Percentiles rank a stretch among this genome's conserved stretches.
Conservation (phyloP, 2,888 invertebrate species). For the Dusona sp. region DNA sequence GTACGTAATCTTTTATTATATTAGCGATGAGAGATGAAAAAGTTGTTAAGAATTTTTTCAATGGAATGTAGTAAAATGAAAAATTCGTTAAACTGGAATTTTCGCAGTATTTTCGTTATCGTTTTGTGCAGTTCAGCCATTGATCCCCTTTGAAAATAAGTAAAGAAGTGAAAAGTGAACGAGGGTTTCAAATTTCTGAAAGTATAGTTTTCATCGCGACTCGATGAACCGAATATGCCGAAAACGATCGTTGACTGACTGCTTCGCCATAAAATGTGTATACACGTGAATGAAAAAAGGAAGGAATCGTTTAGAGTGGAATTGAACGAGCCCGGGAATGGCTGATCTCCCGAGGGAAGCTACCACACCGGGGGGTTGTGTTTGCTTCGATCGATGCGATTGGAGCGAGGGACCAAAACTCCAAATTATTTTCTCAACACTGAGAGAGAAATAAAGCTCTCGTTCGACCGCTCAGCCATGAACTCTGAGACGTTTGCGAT, state of each 20-base stretch:
- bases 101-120: neutral
- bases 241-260: constrained; percentile 16
- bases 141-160: neutral
- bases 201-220: constrained; percentile 7
- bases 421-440: neutral
- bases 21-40: neutral
- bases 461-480: constrained; percentile 6
- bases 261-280: constrained; percentile 36
- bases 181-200: neutral
- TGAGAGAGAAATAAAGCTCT: neutral
- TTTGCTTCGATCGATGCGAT: constrained; percentile 35
- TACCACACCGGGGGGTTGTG: constrained; percentile 36
- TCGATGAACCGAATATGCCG: constrained; percentile 10
- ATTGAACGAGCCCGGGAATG: constrained; percentile 46
- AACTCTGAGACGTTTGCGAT: constrained; percentile 48
- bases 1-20: neutral
- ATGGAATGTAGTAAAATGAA: neutral
- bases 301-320: constrained; percentile 40
- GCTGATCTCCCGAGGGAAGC: constrained; percentile 62
- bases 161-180: neutral
- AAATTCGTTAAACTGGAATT: neutral
- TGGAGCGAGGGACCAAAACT: constrained; percentile 3
- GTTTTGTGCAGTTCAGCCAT: neutral
- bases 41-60: neutral
- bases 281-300: constrained; percentile 14